Conservation (phyloP, 2,113 vertebrate genomes). For the Pitta sordida region DNA sequence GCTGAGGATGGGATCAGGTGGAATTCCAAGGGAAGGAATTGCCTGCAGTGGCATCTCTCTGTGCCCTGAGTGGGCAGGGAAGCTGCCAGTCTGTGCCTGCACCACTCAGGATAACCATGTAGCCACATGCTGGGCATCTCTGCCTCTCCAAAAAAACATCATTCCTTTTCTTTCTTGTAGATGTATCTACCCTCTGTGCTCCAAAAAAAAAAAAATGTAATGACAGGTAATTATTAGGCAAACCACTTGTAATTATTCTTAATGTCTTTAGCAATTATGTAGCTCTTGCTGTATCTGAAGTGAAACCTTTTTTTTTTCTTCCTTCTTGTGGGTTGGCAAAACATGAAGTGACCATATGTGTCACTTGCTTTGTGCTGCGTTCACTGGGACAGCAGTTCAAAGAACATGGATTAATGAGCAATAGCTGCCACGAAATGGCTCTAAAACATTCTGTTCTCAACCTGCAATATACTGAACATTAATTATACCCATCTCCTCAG, state of each 20-base stretch:
- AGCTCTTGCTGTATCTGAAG: conserved; percentile 21
- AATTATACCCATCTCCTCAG: background rate
- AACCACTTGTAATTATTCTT: conserved; percentile 34
- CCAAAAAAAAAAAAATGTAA: background rate
- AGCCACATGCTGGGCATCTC: background rate
- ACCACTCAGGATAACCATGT: background rate
- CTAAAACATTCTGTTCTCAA: background rate
- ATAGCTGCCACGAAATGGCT: conserved; percentile 7
- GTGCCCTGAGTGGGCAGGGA: background rate
- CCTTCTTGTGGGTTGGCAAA: background rate
- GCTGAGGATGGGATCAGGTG: background rate
- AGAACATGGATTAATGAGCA: conserved; percentile 12
- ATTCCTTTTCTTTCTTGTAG: background rate
- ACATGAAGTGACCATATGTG: background rate
- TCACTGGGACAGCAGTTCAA: conserved; percentile 10
- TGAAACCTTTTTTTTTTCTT: background rate
- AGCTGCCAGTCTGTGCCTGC: background rate
- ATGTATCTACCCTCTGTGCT: background rate
- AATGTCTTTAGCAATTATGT: background rate
- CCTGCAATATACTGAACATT: background rate
- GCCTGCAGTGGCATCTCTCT: background rate
- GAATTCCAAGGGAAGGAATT: background rate
- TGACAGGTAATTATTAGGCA: conserved; percentile 23
- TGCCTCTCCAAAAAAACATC: background rate
- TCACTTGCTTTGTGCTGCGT: conserved; percentile 25